Conservation (phyloP, 2,888 invertebrate species). For the Eupithecia pulchellata region DNA sequence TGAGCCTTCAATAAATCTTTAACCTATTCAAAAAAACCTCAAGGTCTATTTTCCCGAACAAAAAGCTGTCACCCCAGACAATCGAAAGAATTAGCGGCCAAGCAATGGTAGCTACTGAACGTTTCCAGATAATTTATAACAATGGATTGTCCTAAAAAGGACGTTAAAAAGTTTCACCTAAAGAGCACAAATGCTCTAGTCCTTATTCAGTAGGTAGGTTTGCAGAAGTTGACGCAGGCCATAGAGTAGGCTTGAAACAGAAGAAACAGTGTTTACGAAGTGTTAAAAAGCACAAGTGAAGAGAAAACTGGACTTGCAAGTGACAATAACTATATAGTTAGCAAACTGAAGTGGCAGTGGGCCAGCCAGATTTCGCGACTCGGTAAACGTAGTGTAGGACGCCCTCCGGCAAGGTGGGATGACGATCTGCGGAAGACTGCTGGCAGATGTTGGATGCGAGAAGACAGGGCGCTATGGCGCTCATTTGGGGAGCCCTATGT, state of each 20-base stretch:
- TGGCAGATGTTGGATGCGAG: no score
- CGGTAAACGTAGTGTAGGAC: no score
- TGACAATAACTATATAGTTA: no score
- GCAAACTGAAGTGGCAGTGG: no score
- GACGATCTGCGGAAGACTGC: no score
- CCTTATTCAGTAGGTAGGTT: conserved; percentile 70
- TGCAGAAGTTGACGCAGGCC: conserved; percentile 63
- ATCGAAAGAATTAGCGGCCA: conserved; percentile 44
- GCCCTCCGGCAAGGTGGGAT: no score
- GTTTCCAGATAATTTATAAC: conserved; percentile 49
- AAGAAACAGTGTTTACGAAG: neutral
- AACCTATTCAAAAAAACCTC: conserved; percentile 22
- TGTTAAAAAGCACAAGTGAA: neutral
- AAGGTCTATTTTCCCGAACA: conserved; percentile 28
- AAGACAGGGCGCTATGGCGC: no score
- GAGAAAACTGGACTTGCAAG: no score
- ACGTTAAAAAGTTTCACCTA: conserved; percentile 57
- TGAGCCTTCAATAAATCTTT: conserved; percentile 20
- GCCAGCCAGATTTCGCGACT: no score
- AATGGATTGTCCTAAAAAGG: conserved; percentile 49
- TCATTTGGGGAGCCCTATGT: no score
- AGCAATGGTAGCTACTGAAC: conserved; percentile 41
- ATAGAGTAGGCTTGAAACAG: conserved; percentile 21
- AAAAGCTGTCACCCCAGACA: conserved; percentile 36
- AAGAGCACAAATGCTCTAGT: conserved; percentile 64